Evolutionary conservation across 1,140 invertebrate genomes (phyloP).

Genomic region (Glomeris maerens): DNA sequence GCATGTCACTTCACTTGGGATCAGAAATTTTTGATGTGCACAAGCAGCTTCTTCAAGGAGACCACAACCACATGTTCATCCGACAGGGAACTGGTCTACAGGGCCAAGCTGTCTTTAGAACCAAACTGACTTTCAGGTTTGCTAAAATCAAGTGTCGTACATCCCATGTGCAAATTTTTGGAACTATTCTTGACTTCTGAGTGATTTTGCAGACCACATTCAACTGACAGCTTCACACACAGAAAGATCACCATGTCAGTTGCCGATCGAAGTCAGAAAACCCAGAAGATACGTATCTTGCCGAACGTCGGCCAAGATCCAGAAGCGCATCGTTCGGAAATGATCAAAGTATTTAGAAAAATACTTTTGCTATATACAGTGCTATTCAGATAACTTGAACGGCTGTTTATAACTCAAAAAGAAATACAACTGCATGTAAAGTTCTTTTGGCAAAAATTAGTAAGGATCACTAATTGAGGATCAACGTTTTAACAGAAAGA

Average conservation of each 20-base stretch:
- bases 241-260: slow-evolving; percentile 96
- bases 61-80: slow-evolving; percentile 90
- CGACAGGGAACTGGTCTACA: slow-evolving; percentile 94
- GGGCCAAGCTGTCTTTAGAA: slow-evolving; percentile 91
- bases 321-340: slow-evolving; percentile 72
- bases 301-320: slow-evolving; percentile 88
- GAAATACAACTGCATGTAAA: no score
- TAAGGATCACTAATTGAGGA: not conserved
- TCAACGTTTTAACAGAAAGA: slow-evolving; percentile 54
- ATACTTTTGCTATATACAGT: not conserved
- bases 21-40: slow-evolving; percentile 97
- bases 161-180: not conserved
- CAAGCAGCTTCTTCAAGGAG: slow-evolving; percentile 76
- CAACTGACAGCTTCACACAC: slow-evolving; percentile 96
- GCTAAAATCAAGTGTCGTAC: not conserved
- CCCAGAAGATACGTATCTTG: slow-evolving; percentile 88
- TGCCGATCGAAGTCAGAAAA: slow-evolving; percentile 91
- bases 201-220: slow-evolving; percentile 53
- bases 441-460: no score
- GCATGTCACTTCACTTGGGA: slow-evolving; percentile 91
- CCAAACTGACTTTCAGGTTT: slow-evolving; percentile 82
- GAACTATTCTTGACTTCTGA: not conserved
- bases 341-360: slow-evolving; percentile 55
- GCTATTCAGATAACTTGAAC: no score
- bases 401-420: no score